Base-by-base conservation (phyloP, 2,113 vertebrate genomes). In the Astur gentilis region DNA sequence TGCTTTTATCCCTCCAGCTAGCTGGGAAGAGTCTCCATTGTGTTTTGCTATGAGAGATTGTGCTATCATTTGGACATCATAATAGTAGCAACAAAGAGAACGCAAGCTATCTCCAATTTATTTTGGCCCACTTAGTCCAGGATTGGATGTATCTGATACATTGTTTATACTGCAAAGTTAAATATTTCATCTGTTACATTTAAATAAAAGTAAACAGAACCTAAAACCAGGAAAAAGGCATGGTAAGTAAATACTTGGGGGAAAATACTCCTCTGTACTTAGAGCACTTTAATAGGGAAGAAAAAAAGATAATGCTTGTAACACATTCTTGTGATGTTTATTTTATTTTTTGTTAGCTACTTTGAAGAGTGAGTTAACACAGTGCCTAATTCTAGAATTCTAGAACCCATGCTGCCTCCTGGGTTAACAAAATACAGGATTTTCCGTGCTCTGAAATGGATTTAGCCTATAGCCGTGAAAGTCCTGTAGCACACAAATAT, bases 161-260 rank as follows among this genome's bases (percentile, higher is more conserved):
- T 72, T 83, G 93, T 87, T 95, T 95, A 72, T 40, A 79, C 21
- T 85, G 54, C 47, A 42, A 85, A 93, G 84, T 79, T 93, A 95
- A 95, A 89, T 94, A 90, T 93, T 95, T 94, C 44, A 69, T 87
- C 49, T 91, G n/a, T 80, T 79, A 73, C 6, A 31, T 91, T 82
- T 79, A 75, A 91, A 64, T 83, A 52, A 95, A 95, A 95, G 94
- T 77, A 95, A 95, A 93, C 89, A 95, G 47, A 92, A 49, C 32
- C 45, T 31, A 26, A 72, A 90, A 83, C 3, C 16, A 95, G 75
- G 49, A 40, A 38, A 45, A 95, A 86, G 70, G 49, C 7, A 8
- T 58, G 87, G 54, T 85, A 81, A 91, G 79, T 95, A 95, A 93
- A 87, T 85, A 90, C 9, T 26, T 52, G 25, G 42, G 54, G 21